A percentile compares a stretch with the other conserved stretches of the same genome.
Conservation (phyloP, 2,888 invertebrate genomes). For the Mesorhabditis sp. region DNA sequence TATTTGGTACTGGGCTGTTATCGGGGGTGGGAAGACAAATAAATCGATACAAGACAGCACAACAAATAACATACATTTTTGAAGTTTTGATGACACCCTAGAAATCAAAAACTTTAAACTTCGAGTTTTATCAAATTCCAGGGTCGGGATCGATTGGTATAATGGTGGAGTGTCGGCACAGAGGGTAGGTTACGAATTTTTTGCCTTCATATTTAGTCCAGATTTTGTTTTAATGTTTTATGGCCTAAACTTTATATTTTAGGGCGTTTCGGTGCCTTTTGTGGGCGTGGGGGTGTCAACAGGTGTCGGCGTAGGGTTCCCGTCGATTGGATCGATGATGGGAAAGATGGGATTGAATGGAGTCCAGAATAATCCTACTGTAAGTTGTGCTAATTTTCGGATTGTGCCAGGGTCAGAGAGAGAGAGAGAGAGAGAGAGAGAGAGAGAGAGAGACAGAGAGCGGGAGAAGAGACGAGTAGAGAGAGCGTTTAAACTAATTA, state of each 20-base stretch:
- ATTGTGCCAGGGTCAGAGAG: no score
- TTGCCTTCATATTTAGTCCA: no score
- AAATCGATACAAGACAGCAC: no score
- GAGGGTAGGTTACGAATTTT: constrained; percentile 17
- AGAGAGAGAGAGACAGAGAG: no score
- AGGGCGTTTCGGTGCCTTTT: constrained; percentile 45
- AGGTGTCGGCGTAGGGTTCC: constrained; percentile 46
- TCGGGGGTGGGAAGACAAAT: no score
- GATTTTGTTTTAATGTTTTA: no score
- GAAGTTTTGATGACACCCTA: not conserved
- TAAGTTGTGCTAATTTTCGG: not conserved
- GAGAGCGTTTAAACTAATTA: no score
- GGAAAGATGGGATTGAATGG: constrained; percentile 34
- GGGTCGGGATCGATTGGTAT: constrained; percentile 50
- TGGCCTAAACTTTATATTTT: no score
- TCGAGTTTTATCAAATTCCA: not conserved
- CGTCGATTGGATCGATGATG: constrained; percentile 42
- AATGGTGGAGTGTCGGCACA: constrained; percentile 47
- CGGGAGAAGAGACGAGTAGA: no score
- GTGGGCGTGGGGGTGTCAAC: constrained; percentile 48
- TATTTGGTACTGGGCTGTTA: no score
- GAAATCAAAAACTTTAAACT: not conserved
- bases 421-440: no score
- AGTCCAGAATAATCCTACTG: constrained; percentile 16
- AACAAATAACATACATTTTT: no score